A percentile compares a stretch with the other conserved stretches of the same genome.
These are phyloP conservation scores for Etheostoma nigrum DNA, from an alignment of 2,797 vertebrate genomes.

Conservation along the genomic window DNA sequence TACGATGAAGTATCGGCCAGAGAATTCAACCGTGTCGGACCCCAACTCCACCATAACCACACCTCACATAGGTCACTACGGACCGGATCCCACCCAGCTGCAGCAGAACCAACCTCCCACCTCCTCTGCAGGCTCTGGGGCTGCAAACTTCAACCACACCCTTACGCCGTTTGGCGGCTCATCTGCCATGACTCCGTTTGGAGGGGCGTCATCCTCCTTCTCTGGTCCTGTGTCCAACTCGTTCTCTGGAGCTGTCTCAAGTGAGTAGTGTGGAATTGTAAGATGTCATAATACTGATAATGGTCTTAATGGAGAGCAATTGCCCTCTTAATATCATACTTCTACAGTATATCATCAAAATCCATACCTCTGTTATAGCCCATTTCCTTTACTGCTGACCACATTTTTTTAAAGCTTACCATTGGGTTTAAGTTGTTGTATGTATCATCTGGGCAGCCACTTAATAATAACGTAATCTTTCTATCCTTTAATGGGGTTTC, in stretches of 20 bases:
- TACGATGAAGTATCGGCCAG: slow-evolving; percentile 90
- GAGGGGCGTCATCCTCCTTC: slow-evolving; percentile 93
- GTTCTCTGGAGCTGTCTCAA: slow-evolving; percentile 91
- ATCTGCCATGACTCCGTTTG: slow-evolving; percentile 92
- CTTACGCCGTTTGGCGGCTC: slow-evolving; percentile 93
- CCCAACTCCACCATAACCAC: slow-evolving; percentile 80
- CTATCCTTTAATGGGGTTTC: not conserved
- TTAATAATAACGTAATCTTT: not conserved
- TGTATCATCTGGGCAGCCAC: not conserved
- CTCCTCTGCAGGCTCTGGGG: slow-evolving; percentile 84
- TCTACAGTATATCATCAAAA: not conserved
- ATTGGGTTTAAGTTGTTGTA: not conserved
- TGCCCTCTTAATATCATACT: not conserved
- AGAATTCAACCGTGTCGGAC: slow-evolving; percentile 84
- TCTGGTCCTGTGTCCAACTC: slow-evolving; percentile 89
- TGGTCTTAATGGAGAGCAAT: not conserved
- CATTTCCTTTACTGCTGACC: not conserved
- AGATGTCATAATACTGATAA: not conserved
- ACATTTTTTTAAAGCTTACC: not conserved
- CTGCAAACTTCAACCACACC: slow-evolving; percentile 90
- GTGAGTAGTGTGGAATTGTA: slow-evolving; percentile 76
- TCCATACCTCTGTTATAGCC: not conserved
- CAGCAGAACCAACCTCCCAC: slow-evolving; percentile 85
- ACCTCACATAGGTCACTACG: slow-evolving; percentile 88
- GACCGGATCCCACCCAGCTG: slow-evolving; percentile 89